Evolutionary conservation across 1,140 invertebrate species (phyloP), one percentile per base, ranked within the genome.

Genomic region (Maconellicoccus hirsutus): DNA sequence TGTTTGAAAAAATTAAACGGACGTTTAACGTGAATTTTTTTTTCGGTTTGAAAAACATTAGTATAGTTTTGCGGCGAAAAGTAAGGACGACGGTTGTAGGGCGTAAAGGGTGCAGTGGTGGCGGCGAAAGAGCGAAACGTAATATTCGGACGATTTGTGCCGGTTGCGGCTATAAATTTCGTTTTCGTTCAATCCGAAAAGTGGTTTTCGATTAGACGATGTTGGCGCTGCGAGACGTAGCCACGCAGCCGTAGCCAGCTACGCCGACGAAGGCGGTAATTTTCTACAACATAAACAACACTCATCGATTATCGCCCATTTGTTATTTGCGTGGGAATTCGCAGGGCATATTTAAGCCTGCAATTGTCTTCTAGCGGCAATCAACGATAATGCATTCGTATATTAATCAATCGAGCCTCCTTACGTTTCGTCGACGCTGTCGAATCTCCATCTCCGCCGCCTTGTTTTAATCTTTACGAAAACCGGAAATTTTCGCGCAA

Each of bases 341-440:
- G 10, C 42, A 16, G 16, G 16, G 42, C 42, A 52, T 52, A 52
- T 52, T 52, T 52, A 52, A 52, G 42, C 42, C 42, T 52, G 42
- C 42, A 52, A 52, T 52, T 52, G 42, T 52, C 42, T 52, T 52
- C 42, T 33, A 33, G 25, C 19, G 3, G 61, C 22, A 66, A 66
- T 66, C 61, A 66, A 66, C 61, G 61, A 66, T 66, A 66, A 26
- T 66, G 61, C 61, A 66, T 66, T 66, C 61, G 22, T 25, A 26
- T 66, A 66, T 66, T 66, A 66, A 66, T 66, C 61, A 66, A 66
- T 52, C 42, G 29, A 12, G 29, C 29, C 29, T 33, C 12, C 4
- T 19, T 66, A 7, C 59, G 2, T 23, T 66, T 23, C 61, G 25
- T 25, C 61, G 21, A 16, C 25, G 22, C 25, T 3, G 4, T 16